A percentile compares a stretch with the other conserved stretches of the same genome.
Conservation (phyloP, 2,888 invertebrate species). For the Boloria selene region DNA sequence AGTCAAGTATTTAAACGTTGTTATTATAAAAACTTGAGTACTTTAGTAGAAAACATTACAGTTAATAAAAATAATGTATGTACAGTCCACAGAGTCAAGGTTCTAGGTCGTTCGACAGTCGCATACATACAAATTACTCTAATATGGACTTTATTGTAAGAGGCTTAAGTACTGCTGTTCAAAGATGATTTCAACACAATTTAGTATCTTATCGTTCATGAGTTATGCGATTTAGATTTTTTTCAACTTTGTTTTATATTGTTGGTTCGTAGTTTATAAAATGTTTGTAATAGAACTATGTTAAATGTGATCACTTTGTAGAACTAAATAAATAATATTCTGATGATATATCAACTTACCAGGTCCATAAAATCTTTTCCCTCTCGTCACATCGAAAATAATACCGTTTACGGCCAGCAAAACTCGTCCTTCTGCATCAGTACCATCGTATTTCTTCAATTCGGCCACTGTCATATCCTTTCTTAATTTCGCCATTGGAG, state of each 20-base stretch:
- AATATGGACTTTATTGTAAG: slow-evolving; percentile 4
- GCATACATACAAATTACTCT: background rate
- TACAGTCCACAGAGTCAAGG: slow-evolving; percentile 14
- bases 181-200: background rate
- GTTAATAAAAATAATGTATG: slow-evolving; percentile 9
- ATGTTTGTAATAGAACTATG: background rate
- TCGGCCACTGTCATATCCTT: slow-evolving; percentile 95
- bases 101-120: background rate
- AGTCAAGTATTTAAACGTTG: background rate
- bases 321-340: no score
- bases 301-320: background rate
- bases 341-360: slow-evolving; percentile 80
- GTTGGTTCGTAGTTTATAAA: background rate
- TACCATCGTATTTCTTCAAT: slow-evolving; percentile 91
- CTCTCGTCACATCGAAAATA: slow-evolving; percentile 96
- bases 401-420: slow-evolving; percentile 96
- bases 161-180: background rate
- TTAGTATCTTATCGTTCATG: slow-evolving; percentile 12
- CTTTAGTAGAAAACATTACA: slow-evolving; percentile 9
- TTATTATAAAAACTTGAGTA: slow-evolving; percentile 2
- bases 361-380: slow-evolving; percentile 95
- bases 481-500: slow-evolving; percentile 89
- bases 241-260: background rate
- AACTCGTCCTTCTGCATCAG: slow-evolving; percentile 92
- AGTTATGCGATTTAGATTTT: slow-evolving; percentile 4